A percentile compares a stretch with the other conserved stretches of the same genome.
phyloP scores from a whole-genome alignment of 2,113 vertebrate species.

The Microtus pennsylvanicus region DNA sequence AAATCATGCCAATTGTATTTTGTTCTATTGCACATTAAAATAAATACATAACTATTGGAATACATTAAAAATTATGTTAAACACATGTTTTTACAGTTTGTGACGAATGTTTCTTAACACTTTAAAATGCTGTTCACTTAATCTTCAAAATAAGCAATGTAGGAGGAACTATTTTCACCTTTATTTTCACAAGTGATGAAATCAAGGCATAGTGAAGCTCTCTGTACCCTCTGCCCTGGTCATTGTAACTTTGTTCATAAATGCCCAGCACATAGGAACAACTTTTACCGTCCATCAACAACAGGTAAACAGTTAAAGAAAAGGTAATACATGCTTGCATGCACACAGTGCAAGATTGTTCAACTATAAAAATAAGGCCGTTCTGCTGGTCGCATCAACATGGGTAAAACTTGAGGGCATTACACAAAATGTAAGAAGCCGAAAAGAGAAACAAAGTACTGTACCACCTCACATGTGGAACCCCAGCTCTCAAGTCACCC shows the following conservation, averaged over 20 bases:
- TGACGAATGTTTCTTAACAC: background rate
- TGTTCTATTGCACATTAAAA: background rate
- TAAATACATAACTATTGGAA: background rate
- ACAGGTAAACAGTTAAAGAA: background rate
- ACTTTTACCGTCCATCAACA: background rate
- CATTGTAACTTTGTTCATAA: background rate
- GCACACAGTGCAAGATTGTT: background rate
- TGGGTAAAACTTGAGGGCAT: background rate
- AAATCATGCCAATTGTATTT: slow-evolving; percentile 39
- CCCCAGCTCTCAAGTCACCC: background rate
- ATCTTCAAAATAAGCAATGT: background rate
- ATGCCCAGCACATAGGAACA: background rate
- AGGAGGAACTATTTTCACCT: background rate
- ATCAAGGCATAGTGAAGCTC: background rate
- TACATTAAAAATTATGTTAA: background rate
- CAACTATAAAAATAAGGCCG: background rate
- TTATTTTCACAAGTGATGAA: background rate
- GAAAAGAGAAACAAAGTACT: background rate
- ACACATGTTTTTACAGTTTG: background rate
- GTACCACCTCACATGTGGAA: background rate
- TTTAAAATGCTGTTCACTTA: slow-evolving; percentile 8
- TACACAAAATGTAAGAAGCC: background rate
- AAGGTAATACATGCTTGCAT: background rate
- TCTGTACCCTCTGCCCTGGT: background rate
- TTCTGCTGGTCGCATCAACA: background rate